Base-by-base conservation (phyloP, 1,140 invertebrate species). In the Drosophila orena region DNA sequence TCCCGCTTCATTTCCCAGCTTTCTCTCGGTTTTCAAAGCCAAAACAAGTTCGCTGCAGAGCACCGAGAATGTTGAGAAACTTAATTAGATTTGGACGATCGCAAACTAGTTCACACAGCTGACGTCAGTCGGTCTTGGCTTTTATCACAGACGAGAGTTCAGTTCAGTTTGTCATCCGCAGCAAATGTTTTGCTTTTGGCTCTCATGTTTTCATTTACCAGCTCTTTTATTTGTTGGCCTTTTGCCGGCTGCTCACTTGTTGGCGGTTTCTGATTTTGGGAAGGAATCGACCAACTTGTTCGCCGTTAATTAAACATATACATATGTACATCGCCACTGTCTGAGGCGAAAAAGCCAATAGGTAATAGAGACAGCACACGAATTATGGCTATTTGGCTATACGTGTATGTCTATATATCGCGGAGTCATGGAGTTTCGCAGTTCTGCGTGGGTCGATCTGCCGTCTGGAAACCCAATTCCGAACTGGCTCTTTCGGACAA, bases 31-130 rank as follows among this genome's bases (percentile, higher is more conserved):
- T 52, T 55, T 35, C 20, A 37, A 34, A 61, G 64, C 43, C 70
- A 72, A 68, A 78, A 78, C 83, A 83, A 70, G 81, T 86, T 75
- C 77, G 59, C 44, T 12, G 64, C 12, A 46, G 43, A 47, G 15
- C 24, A 58, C 22, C 10, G 62, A 47, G 30, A 77, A 74, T 73
- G 53, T 64, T 74, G 46, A 68, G 44, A 53, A 69, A 81, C 77
- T 74, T 88, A 86, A 86, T 86, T 86, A 88, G 84, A 86, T 88
- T 78, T 88, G 49, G 61, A 69, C 30, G 76, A 70, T 79, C 65
- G 66, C 55, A 72, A 86, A 86, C 81, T 88, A 88, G 84, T 89
- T 89, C 83, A 84, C 57, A 73, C 35, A 74, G 61, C 69, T 71
- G 59, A 46, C 49, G 77, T 80, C 71, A 62, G 52, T 61, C 30